A percentile compares a stretch with the other conserved stretches of the same genome.
These are phyloP conservation scores for Brachionus asplanchnoidis DNA, from an alignment of 1,140 invertebrate genomes.

Conservation along the genomic window DNA sequence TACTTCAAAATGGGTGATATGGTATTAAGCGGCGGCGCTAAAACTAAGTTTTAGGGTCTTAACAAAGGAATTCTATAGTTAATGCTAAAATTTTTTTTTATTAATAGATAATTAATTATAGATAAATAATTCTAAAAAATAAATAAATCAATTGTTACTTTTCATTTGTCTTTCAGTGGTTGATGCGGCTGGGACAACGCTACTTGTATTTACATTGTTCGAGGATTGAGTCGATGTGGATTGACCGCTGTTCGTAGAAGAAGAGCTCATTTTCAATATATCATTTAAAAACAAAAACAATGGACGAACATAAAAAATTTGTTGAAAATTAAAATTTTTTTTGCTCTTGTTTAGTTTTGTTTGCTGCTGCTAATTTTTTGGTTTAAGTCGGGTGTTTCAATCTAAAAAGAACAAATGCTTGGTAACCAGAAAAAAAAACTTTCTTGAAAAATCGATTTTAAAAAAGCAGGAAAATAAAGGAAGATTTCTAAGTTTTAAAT, in stretches of 20 bases:
- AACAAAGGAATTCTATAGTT: too few species aligned
- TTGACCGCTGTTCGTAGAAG: background rate
- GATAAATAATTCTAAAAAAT: background rate
- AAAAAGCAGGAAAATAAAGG: background rate
- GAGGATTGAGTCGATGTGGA: background rate
- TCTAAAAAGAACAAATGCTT: background rate
- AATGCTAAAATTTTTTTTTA: background rate
- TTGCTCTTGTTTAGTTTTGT: background rate
- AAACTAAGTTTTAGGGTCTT: too few species aligned
- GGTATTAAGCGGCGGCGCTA: too few species aligned
- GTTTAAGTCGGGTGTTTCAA: background rate
- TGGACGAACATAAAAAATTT: background rate
- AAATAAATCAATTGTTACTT: background rate
- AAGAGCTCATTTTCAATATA: background rate
- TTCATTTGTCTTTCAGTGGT: conserved; percentile 24
- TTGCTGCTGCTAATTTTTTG: background rate
- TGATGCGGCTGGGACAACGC: background rate
- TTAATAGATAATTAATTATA: background rate
- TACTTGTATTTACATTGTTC: conserved; percentile 17
- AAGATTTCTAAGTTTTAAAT: background rate
- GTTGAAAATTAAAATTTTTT: background rate
- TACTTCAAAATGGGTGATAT: too few species aligned
- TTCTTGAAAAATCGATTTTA: conserved; percentile 8
- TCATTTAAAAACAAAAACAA: conserved; percentile 14
- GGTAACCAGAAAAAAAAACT: background rate